phyloP scores from a whole-genome alignment of 2,888 invertebrate genomes.

The Anthoptus insignis region DNA sequence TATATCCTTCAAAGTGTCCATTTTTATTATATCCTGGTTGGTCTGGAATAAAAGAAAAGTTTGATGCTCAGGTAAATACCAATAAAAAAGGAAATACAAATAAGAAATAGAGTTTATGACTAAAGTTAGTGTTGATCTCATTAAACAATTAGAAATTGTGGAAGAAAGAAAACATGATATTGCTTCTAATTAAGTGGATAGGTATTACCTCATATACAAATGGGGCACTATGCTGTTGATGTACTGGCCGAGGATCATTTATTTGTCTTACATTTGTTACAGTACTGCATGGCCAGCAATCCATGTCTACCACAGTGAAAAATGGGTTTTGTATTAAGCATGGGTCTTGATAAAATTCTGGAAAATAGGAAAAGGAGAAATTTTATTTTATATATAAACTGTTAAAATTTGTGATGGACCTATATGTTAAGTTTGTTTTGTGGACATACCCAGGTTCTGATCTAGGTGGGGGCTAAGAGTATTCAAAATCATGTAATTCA shows the following conservation, averaged over 20 bases:
- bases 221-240: conserved; percentile 74
- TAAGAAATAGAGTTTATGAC: too few relatives aligned
- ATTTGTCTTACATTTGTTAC: conserved; percentile 90
- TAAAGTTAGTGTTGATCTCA: too few relatives aligned
- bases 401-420: too few relatives aligned
- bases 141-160: too few relatives aligned
- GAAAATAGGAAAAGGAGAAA: neutral
- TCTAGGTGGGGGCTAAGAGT: too few relatives aligned
- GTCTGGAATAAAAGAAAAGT: conserved; percentile 76
- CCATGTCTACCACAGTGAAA: conserved; percentile 93
- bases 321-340: conserved; percentile 95
- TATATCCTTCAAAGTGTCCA: conserved; percentile 84
- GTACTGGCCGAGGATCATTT: conserved; percentile 79
- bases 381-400: neutral
- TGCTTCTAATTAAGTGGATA: neutral
- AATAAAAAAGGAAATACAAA: too few relatives aligned
- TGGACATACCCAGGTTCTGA: too few relatives aligned
- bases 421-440: too few relatives aligned
- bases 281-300: conserved; percentile 94
- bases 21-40: conserved; percentile 84
- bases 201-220: conserved; percentile 84
- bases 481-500: too few relatives aligned
- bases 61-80: too few relatives aligned
- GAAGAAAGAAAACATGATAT: too few relatives aligned
- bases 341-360: conserved; percentile 94